These are phyloP conservation scores for Trichomalopsis sarcophagae DNA, from an alignment of 1,140 invertebrate species.

Conservation along the genomic window DNA sequence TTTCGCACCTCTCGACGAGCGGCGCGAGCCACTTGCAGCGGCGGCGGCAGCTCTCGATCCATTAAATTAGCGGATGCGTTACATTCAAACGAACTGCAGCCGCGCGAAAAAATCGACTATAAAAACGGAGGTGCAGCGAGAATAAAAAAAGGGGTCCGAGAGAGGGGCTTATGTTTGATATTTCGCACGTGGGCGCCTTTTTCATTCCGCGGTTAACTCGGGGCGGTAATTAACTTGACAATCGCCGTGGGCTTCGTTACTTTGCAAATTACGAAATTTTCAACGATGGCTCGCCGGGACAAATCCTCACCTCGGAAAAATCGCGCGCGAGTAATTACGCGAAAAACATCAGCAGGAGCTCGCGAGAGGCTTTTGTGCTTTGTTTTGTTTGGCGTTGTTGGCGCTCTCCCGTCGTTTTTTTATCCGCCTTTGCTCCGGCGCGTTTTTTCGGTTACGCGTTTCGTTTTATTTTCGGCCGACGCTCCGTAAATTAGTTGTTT, in stretches of 20 bases:
- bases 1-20: background rate
- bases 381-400: background rate
- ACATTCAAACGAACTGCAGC: background rate
- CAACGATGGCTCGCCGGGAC: background rate
- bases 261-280: conserved; percentile 40
- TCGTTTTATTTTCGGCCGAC: conserved; percentile 7
- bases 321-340: conserved; percentile 14
- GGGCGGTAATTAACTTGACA: conserved; percentile 29
- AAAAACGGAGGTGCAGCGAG: background rate
- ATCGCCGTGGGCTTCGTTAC: conserved; percentile 41
- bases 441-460: conserved; percentile 7
- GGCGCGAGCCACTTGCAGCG: background rate
- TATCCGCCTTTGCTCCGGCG: background rate
- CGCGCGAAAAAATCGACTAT: background rate
- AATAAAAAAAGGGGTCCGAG: background rate
- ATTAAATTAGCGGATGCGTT: conserved; percentile 30
- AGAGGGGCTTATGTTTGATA: conserved; percentile 8
- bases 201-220: background rate
- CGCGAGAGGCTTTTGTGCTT: background rate
- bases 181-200: conserved; percentile 6
- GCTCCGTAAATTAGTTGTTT: conserved; percentile 29
- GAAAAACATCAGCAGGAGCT: conserved; percentile 2
- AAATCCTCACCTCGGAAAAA: background rate
- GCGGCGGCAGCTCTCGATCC: background rate
- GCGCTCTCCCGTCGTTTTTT: background rate